phyloP scores from a whole-genome alignment of 2,113 vertebrate genomes.

The Cepphus grylle region DNA sequence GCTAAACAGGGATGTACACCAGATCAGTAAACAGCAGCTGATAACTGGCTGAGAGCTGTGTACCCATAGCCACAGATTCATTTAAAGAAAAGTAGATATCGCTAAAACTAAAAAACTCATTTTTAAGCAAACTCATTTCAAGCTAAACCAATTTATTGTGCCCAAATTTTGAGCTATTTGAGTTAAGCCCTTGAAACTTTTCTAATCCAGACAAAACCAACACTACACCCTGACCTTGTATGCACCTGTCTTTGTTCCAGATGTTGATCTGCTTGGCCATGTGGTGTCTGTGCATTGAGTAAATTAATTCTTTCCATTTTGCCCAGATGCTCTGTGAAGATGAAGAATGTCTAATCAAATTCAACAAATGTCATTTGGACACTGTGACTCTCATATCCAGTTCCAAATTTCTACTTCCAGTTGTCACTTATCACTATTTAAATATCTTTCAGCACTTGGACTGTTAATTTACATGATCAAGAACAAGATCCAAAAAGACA shows the following conservation, averaged over 20 bases:
- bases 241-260: background rate
- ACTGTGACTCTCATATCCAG: background rate
- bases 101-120: background rate
- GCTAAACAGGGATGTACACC: background rate
- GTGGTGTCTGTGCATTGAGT: background rate
- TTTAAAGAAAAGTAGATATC: background rate
- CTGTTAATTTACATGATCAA: background rate
- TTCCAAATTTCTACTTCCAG: background rate
- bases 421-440: background rate
- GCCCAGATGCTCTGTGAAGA: background rate
- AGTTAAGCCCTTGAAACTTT: background rate
- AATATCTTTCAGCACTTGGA: background rate
- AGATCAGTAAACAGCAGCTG: background rate
- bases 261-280: background rate
- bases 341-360: background rate
- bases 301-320: background rate
- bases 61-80: background rate
- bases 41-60: background rate
- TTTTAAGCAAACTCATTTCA: background rate
- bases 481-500: background rate
- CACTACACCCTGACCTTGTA: background rate
- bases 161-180: background rate
- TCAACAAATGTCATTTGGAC: background rate
- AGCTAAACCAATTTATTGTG: background rate
- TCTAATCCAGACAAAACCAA: background rate